Evolutionary conservation across 1,140 invertebrate species (phyloP), one percentile per base, ranked within the genome.

Genomic region (Acromyrmex echinatior): DNA sequence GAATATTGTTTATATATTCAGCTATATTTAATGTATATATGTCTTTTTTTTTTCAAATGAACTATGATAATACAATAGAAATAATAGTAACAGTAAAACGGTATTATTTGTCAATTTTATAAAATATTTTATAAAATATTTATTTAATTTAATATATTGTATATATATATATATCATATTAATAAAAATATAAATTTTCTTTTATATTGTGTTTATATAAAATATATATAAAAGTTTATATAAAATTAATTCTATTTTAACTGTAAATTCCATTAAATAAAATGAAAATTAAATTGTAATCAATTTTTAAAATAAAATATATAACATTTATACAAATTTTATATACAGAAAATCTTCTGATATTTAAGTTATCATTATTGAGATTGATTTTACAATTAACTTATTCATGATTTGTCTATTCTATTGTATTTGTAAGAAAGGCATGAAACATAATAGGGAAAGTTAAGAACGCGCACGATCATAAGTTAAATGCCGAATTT

Each of bases 401-500:
- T 39, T n/a, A 7, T 70, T 28, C 3, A 14, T 56, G 18, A 56
- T 21, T 25, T 56, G 12, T 3, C 3, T 28, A 49, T 49, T 49
- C 16, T 18, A 1, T 45, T 21, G 21, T 16, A 49, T 39, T 56
- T 82, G 12, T 62, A 45, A 45, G 28, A 35, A 14, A 1, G 9
- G 10, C 35, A n/a, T 35, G 18, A 35, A 35, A 18, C 9, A 51
- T 35, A 82, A 82, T 39, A 16, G 6, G 9, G 58, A 25, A 18
- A 31, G n/a, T 49, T 70, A 70, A 12, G 14, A n/a, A 28, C 12
- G 21, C 21, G 5, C n/a, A 28, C n/a, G 2, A 70, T n/a, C 21
- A 56, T 10, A 39, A 79, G 53, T 82, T 82, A 65, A 90, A 82
- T 53, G 58, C 28, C 49, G 53, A 77, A 89, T 28, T 60, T 78